Evolutionary conservation across 2,888 invertebrate species (phyloP).

Genomic region (Tupiocoris notatus): DNA sequence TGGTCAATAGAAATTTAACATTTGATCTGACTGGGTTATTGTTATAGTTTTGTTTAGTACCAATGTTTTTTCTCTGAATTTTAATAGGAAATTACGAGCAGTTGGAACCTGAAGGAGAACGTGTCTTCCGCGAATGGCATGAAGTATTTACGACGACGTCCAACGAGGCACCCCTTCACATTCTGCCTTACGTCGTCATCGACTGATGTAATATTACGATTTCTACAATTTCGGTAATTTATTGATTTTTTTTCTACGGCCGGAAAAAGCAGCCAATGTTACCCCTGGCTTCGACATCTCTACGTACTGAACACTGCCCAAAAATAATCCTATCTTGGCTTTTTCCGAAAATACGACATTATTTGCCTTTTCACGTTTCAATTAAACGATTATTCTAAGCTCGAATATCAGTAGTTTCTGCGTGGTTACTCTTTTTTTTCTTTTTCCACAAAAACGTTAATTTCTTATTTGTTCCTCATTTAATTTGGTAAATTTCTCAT

Average conservation of each 20-base stretch:
- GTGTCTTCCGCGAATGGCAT: constrained; percentile 86
- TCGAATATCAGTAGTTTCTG: neutral
- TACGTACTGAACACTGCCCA: no score
- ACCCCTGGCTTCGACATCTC: neutral
- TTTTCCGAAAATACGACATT: neutral
- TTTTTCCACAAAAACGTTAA: neutral
- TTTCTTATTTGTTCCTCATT: neutral
- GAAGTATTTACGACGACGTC: constrained; percentile 75
- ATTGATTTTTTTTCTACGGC: neutral
- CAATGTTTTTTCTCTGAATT: neutral
- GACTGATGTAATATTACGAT: constrained; percentile 60
- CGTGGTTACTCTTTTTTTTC: neutral
- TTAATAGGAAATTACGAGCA: constrained; percentile 28
- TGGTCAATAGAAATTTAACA: no score
- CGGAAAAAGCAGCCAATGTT: neutral
- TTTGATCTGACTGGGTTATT: no score
- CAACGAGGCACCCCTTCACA: constrained; percentile 77
- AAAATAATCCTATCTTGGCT: no score
- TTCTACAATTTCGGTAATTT: neutral
- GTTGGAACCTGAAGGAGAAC: constrained; percentile 52
- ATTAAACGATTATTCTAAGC: neutral
- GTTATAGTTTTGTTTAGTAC: neutral
- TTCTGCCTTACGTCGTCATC: constrained; percentile 95
- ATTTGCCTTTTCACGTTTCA: neutral
- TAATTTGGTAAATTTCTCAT: no score